phyloP scores from a whole-genome alignment of 2,113 vertebrate species.

The Rhea pennata region DNA sequence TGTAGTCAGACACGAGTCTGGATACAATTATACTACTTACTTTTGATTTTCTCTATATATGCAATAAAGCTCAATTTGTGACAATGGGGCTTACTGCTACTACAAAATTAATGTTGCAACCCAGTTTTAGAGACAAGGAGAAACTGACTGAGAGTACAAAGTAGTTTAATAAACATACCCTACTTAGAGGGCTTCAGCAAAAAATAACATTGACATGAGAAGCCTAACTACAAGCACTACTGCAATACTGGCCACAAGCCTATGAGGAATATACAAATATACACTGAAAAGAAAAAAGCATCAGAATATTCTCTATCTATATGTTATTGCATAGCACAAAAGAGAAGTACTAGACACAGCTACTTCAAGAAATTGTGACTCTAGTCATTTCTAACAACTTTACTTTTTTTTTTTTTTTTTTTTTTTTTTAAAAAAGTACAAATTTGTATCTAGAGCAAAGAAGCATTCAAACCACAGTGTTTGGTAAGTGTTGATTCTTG shows the following conservation, averaged over 20 bases:
- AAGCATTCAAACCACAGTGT: background rate
- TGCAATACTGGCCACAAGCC: background rate
- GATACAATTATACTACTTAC: background rate
- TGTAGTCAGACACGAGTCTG: background rate
- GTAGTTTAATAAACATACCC: background rate
- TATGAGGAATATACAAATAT: background rate
- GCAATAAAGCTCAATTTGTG: background rate
- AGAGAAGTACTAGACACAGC: background rate
- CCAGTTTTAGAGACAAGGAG: background rate
- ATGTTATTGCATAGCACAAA: background rate
- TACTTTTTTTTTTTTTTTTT: background rate
- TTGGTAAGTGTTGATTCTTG: background rate
- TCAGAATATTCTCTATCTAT: background rate
- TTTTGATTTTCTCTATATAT: background rate
- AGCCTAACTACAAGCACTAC: background rate
- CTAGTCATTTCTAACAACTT: background rate
- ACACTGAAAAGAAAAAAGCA: background rate
- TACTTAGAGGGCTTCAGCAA: background rate
- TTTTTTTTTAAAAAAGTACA: background rate
- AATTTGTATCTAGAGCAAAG: background rate
- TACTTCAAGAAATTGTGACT: background rate
- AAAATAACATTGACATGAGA: background rate
- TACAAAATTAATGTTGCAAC: background rate
- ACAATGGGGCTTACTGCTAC: background rate
- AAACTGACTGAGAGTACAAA: background rate